phyloP scores from a whole-genome alignment of 2,888 invertebrate genomes.

The Brenthis ino region DNA sequence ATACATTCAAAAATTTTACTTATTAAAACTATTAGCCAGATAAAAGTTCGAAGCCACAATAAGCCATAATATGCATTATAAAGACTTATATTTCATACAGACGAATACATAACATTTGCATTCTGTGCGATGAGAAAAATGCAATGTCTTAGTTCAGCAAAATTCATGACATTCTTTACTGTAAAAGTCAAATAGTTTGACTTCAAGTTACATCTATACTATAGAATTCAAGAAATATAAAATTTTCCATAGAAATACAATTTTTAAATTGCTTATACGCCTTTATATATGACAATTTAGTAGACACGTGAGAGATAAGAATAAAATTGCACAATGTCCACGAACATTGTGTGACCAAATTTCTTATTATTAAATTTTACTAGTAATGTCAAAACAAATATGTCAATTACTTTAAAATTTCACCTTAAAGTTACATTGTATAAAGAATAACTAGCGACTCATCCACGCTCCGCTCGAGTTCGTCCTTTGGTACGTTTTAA shows the following conservation, averaged over 20 bases:
- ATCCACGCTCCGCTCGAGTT: too few relatives aligned
- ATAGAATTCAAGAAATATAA: constrained; percentile 6
- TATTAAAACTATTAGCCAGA: too few relatives aligned
- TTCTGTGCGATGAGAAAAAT: constrained; percentile 3
- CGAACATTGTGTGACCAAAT: too few relatives aligned
- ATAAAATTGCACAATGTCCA: background rate
- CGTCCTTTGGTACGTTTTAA: too few relatives aligned
- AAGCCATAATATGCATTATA: background rate
- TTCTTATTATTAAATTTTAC: too few relatives aligned
- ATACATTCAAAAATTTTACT: too few relatives aligned
- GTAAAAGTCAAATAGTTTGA: constrained; percentile 17
- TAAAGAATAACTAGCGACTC: too few relatives aligned
- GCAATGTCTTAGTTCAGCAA: background rate
- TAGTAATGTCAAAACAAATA: too few relatives aligned
- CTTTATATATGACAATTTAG: constrained; percentile 2
- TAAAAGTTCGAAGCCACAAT: background rate
- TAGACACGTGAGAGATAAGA: constrained; percentile 10
- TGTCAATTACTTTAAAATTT: too few relatives aligned
- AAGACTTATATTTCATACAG: background rate
- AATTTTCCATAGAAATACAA: constrained; percentile 10
- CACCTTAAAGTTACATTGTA: too few relatives aligned
- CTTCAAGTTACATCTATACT: constrained; percentile 10
- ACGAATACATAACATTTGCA: background rate
- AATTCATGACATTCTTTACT: constrained; percentile 8
- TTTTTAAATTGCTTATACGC: constrained; percentile 6